Evolutionary conservation across 2,113 vertebrate species (phyloP), one percentile per base, ranked within the genome.

Genomic region (Pygoscelis adeliae): DNA sequence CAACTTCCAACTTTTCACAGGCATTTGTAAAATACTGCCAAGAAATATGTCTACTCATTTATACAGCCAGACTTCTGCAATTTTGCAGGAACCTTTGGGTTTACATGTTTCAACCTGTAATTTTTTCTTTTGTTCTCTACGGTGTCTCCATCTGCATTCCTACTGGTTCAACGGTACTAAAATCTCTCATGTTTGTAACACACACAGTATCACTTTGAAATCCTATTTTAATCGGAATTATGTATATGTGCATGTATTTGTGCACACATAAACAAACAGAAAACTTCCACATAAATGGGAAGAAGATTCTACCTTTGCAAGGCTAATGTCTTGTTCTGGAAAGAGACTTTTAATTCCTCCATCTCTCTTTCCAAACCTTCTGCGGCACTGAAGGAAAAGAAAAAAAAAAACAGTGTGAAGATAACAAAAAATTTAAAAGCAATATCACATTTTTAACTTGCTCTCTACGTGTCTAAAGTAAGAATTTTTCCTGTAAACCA

Each of bases 281-380:
- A 85, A 95, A 62, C 9, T 6, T 81, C 42, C 34, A 87, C 62
- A 89, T 23, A 78, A 82, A 59, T 3, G 23, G 17, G 11, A 93
- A 92, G 22, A 83, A 90, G 61, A 67, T 19, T 49, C 29, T 96
- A 97, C 98, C 98, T 98, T 73, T 94, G 61, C 55, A 98, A 74
- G 10, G 89, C 89, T 87, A 98, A 40, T 1, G 40, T 91, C 96
- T 97, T 98, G 47, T 97, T 97, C 50, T 82, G 46, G 36, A 97
- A 71, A 46, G 93, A 81, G 36, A 10, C 3, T 83, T 95, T 96
- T 40, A 27, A 4, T 19, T 96, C n/a, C 52, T 98, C 97, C 38
- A 95, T 14, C 44, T 92, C 72, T 40, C 8, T 84, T 95, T 97
- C 32, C 78, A 98, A 70, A 27, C 85, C 36, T 93, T 83, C 6